Evolutionary conservation across 2,888 invertebrate species (phyloP), one percentile per base, ranked within the genome.

Genomic region (Exephanes ischioxanthus): DNA sequence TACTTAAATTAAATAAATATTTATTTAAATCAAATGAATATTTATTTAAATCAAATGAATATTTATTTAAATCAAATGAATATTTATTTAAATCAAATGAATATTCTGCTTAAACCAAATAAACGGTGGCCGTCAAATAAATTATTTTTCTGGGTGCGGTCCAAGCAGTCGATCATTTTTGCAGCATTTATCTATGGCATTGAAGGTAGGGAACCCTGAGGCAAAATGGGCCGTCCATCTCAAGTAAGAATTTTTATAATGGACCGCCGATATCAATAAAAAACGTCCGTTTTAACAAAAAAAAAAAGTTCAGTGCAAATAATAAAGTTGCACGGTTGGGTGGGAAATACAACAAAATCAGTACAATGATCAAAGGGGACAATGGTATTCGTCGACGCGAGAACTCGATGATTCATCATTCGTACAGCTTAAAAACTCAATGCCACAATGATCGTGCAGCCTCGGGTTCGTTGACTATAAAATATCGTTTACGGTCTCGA

Each of bases 381-480:
- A 71, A 79, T 79, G 71, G 11, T 61, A 61, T 61, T 45, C n/a
- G 71, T 63, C 53, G 30, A 14, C 71, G 58, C 45, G 48, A 61
- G 71, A 63, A 63, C 71, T 19, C 55, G 66, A 73, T 73, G 80
- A 76, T 81, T 70, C 68, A 76, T 70, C 51, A 19, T n/a, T 48
- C 14, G 45, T 61, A 45, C 51, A 51, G 76, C 72, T 77, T 58
- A 72, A 71, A 77, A 77, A 83, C 72, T 71, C 82, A 83, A 77
- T 83, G 82, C 72, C 77, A 80, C 58, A 33, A 4, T 48, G 71
- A 77, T 73, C 82, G 71, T 67, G 82, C 51, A 82, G 71, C 82
- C 82, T 82, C 82, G 82, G 53, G 82, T 63, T 75, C 75, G 63
- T 75, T 75, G 48, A 63, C 75, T 26, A 33, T 22, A n/a, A 45